Evolutionary conservation across 2,888 invertebrate genomes (phyloP), one percentile per base, ranked within the genome.

Genomic region (Cosmopolites sordidus): DNA sequence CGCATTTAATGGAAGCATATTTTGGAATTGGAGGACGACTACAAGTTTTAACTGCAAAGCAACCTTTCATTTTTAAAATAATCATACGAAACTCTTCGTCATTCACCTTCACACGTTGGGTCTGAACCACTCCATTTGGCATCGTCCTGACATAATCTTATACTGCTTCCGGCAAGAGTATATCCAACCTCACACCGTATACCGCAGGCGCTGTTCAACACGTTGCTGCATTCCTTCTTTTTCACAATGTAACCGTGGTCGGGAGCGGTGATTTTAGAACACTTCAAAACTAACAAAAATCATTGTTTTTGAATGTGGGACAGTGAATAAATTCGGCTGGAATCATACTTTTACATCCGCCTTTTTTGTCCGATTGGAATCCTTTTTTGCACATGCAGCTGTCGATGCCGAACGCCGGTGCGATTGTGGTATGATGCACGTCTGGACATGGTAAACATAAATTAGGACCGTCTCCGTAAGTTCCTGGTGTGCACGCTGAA

Each of bases 201-300:
- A 0, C 85, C 86, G 68, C 86, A 86, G 0, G 84, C 85, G n/a
- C 83, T 83, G 66, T 85, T 83, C 43, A 84, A 75, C 4, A 83
- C 83, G 62, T 81, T 83, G 52, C 76, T 78, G 66, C 86, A 86
- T 18, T 76, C 75, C 33, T 76, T 76, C 43, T 72, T 73, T 60
- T 82, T 82, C 1, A 86, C 83, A 64, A 86, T 82, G 67, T 83
- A 84, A 2, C 85, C 86, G 66, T 84, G 79, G 46, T 78, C 75
- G 0, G 86, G 86, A 1, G 80, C 76, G 11, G 65, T 66, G 47
- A 86, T 64, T 58, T 76, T 75, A 0, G 81, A 78, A 63, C 86
- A 86, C 16, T 76, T 79, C 58, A 82, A 73, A n/a, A 77, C 81
- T 80, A 56, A 56, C 62, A 63, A 22, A 5, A 22, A 14, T 18